Base-by-base conservation (phyloP, 2,888 invertebrate genomes). In the Hirtodrosophila cameraria region DNA sequence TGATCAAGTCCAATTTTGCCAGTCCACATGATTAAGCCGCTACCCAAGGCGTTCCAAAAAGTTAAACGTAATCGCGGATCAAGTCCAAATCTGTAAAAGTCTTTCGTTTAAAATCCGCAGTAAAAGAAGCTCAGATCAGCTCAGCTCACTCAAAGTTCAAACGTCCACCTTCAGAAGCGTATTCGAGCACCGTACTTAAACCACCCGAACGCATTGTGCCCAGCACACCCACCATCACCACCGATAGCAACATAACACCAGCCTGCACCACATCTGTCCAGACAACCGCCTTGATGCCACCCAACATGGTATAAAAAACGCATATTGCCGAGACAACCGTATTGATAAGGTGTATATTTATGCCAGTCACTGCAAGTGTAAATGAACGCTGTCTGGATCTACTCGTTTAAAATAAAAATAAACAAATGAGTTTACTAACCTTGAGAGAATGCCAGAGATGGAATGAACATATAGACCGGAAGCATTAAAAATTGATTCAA, bases 1-100 rank as follows among this genome's bases (percentile, higher is more conserved):
- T 95, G 95, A 90, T 95, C 94, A 13, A 94, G 92, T 7, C 94
- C 92, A 81, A 94, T 93, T 74, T 94, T 93, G 1, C 94, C 92
- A 6, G 93, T 92, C 92, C 94, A 94, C 61, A 94, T 92, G 8
- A 93, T 87, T 49, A 93, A 92, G 3, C 94, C 94, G 20, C 93
- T 93, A 59, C 93, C 89, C 7, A 93, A 78, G 16, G 93, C 92
- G 25, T 92, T 92, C 93, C 94, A 94, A 15, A 94, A 91, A 0
- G 94, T 93, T 60, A 93, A 92, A 18, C 95, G 92, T 38, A 92
- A 92, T 33, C 93, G 93, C 18, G 94, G 93, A 86, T 94, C 94
- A 0, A 93, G 84, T 66, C 92, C 92, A 74, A 92, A 92, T 80
- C 95, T 94, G 64, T 42, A 15, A 9, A 23, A 4, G 5, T 9